These are phyloP conservation scores for Trichogramma pretiosum DNA, from an alignment of 1,140 invertebrate species.

Conservation along the genomic window DNA sequence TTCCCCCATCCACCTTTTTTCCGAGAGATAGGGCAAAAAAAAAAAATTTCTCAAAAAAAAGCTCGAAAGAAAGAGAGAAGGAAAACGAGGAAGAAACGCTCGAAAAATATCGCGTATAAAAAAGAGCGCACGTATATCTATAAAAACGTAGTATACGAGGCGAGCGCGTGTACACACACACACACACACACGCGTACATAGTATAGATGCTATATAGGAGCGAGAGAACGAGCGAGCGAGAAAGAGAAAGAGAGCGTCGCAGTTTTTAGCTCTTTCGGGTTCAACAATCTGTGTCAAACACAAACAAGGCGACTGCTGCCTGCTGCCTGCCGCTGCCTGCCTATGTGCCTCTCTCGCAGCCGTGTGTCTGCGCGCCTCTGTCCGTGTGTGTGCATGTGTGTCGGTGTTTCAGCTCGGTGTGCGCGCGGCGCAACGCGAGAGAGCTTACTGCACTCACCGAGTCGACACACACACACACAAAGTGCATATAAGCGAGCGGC, in stretches of 20 bases:
- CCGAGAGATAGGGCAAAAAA: no score
- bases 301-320: constrained; percentile 15
- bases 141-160: no score
- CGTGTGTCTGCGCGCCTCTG: neutral
- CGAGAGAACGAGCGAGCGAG: constrained; percentile 4
- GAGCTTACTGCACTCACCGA: neutral
- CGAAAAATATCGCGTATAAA: constrained; percentile 11
- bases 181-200: no score
- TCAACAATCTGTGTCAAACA: constrained; percentile 32
- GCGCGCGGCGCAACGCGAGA: neutral
- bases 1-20: no score
- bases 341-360: constrained; percentile 3
- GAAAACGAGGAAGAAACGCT: neutral
- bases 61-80: neutral
- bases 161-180: no score
- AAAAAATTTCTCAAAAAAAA: no score
- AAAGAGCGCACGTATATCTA: no score
- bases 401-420: neutral
- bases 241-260: constrained; percentile 12
- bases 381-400: neutral
- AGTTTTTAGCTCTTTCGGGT: constrained; percentile 25
- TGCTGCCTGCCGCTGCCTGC: neutral
- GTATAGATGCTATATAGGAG: no score
- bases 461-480: no score
- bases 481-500: no score